phyloP scores from a whole-genome alignment of 2,113 vertebrate species.

The Malaclemys terrapin region DNA sequence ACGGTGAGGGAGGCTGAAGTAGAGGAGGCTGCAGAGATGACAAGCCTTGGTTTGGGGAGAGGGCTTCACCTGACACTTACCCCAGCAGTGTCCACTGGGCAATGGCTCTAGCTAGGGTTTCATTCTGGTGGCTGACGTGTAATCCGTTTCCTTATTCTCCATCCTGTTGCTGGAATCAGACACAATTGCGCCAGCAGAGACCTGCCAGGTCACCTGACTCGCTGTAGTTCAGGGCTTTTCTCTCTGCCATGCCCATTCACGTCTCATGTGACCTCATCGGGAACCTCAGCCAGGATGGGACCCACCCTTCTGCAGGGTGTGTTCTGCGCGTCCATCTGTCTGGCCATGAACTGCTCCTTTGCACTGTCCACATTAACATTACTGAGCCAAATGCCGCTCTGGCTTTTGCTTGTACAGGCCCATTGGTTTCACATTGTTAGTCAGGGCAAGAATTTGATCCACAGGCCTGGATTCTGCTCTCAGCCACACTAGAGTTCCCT shows the following conservation, averaged over 20 bases:
- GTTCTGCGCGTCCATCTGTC: background rate
- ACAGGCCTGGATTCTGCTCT: background rate
- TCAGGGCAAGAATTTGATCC: background rate
- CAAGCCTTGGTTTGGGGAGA: background rate
- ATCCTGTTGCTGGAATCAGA: background rate
- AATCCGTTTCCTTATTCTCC: background rate
- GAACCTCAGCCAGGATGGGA: background rate
- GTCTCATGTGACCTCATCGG: too few species aligned
- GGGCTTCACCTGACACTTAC: too few species aligned
- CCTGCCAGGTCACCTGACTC: background rate
- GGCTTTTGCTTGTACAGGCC: background rate
- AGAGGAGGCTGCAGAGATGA: background rate
- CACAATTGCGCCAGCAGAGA: background rate
- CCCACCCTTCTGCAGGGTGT: background rate
- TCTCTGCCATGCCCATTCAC: background rate
- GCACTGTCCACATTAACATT: background rate
- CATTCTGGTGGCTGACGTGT: background rate
- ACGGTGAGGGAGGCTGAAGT: background rate
- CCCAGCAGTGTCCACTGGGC: background rate
- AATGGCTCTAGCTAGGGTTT: background rate
- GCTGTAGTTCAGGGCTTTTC: background rate
- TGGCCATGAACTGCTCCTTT: background rate
- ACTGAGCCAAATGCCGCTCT: background rate
- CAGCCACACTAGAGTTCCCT: fast-evolving
- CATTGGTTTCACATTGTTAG: background rate